A percentile compares a stretch with the other conserved stretches of the same genome.
Conservation (phyloP, 2,888 invertebrate species). For the Steinernema scapterisci region DNA sequence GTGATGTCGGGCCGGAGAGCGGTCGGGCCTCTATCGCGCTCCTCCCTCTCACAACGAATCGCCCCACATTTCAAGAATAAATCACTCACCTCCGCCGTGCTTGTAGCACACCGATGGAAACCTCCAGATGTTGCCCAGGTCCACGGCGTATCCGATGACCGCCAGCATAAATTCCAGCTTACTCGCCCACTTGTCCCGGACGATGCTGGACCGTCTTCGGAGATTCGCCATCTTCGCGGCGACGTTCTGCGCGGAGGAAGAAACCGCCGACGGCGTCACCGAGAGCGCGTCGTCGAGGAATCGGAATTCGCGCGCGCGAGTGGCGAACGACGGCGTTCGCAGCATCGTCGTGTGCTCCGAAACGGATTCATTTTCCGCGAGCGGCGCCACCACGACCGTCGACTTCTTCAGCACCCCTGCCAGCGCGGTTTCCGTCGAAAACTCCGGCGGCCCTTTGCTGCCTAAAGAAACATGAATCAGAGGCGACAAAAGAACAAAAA, state of each 20-base stretch:
- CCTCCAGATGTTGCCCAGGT: constrained; percentile 65
- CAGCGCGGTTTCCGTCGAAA: neutral
- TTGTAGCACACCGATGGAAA: constrained; percentile 58
- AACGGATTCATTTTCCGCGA: constrained; percentile 22
- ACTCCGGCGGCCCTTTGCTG: neutral
- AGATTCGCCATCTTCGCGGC: constrained; percentile 26
- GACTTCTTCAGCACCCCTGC: constrained; percentile 22
- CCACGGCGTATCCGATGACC: constrained; percentile 64
- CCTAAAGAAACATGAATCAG: no score
- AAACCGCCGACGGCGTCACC: constrained; percentile 20
- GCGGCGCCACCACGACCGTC: constrained; percentile 21
- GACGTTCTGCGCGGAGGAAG: constrained; percentile 24
- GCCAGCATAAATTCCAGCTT: constrained; percentile 65
- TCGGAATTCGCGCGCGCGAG: constrained; percentile 16
- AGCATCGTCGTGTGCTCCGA: constrained; percentile 26
- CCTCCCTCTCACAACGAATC: no score
- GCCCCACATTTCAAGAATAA: no score
- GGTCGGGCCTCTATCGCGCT: no score
- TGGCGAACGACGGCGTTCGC: constrained; percentile 7
- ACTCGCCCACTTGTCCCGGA: constrained; percentile 59
- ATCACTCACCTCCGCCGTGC: constrained; percentile 58
- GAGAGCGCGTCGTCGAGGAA: constrained; percentile 25
- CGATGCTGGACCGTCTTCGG: constrained; percentile 12
- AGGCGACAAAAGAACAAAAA: no score
- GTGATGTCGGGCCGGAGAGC: no score